phyloP scores from a whole-genome alignment of 2,797 vertebrate genomes.

The Labeo calbasu region DNA sequence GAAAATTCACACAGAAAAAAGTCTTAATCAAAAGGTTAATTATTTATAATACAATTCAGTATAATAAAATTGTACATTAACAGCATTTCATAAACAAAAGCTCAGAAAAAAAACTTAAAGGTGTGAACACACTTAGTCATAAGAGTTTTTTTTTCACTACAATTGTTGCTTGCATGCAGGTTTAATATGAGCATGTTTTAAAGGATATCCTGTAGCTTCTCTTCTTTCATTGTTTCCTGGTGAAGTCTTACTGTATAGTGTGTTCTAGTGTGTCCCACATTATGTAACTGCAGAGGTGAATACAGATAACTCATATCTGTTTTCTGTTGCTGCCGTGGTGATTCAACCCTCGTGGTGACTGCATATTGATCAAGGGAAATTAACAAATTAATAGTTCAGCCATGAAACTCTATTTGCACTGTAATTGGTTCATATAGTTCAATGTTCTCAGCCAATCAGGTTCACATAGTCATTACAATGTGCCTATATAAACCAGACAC shows the following conservation, averaged over 20 bases:
- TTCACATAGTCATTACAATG: too few relatives aligned
- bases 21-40: not conserved
- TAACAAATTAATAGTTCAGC: not conserved
- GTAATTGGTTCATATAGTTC: too few relatives aligned
- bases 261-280: too few relatives aligned
- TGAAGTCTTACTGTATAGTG: not conserved
- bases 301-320: not conserved
- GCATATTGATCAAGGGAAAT: not conserved
- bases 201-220: constrained; percentile 24
- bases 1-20: not conserved
- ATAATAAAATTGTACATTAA: not conserved
- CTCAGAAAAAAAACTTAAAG: not conserved
- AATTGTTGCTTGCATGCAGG: not conserved
- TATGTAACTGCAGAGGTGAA: not conserved
- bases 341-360: not conserved
- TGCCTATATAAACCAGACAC: too few relatives aligned
- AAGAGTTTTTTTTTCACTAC: not conserved
- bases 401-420: too few relatives aligned
- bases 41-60: not conserved
- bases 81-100: not conserved
- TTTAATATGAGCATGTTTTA: not conserved
- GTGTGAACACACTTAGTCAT: not conserved
- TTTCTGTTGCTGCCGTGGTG: not conserved
- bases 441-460: too few relatives aligned
- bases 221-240: not conserved